Percentiles rank a stretch among this genome's conserved stretches.
phyloP scores from a whole-genome alignment of 2,797 vertebrate genomes.

The Takifugu ocellatus region DNA sequence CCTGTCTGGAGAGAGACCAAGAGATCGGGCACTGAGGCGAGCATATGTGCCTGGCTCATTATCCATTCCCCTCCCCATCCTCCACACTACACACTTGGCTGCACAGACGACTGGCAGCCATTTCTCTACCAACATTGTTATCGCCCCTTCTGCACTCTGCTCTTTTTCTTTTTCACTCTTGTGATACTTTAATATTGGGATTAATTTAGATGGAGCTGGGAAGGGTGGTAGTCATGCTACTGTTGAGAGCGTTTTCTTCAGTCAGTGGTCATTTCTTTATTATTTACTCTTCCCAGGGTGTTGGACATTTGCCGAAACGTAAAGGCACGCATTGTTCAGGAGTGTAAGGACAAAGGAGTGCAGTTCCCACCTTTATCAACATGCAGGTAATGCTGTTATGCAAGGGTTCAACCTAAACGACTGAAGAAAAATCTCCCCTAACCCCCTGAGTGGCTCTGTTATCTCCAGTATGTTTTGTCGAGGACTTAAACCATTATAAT shows the following conservation, averaged over 20 bases:
- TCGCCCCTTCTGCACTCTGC: constrained; percentile 21
- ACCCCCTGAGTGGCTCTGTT: not conserved
- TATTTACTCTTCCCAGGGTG: constrained; percentile 76
- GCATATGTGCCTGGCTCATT: constrained; percentile 73
- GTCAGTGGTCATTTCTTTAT: not conserved
- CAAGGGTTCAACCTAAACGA: not conserved
- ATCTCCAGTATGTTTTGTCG: no score
- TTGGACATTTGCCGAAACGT: constrained; percentile 97
- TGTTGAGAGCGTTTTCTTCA: not conserved
- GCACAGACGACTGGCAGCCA: constrained; percentile 71
- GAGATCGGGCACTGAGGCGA: constrained; percentile 72
- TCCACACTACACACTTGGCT: constrained; percentile 62
- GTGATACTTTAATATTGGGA: constrained; percentile 7
- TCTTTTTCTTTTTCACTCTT: constrained; percentile 21
- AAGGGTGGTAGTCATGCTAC: not conserved
- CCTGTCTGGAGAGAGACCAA: constrained; percentile 69
- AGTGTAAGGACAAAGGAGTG: constrained; percentile 96
- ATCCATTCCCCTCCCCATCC: constrained; percentile 65
- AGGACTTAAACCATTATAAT: no score
- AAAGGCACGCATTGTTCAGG: constrained; percentile 89
- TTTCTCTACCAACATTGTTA: constrained; percentile 60
- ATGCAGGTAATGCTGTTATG: constrained; percentile 82
- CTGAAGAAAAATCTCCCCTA: not conserved
- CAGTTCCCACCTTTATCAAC: constrained; percentile 91
- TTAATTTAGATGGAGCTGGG: constrained; percentile 1